Evolutionary conservation across 1,140 invertebrate genomes (phyloP), one percentile per base, ranked within the genome.

Genomic region (Radopholus similis): DNA sequence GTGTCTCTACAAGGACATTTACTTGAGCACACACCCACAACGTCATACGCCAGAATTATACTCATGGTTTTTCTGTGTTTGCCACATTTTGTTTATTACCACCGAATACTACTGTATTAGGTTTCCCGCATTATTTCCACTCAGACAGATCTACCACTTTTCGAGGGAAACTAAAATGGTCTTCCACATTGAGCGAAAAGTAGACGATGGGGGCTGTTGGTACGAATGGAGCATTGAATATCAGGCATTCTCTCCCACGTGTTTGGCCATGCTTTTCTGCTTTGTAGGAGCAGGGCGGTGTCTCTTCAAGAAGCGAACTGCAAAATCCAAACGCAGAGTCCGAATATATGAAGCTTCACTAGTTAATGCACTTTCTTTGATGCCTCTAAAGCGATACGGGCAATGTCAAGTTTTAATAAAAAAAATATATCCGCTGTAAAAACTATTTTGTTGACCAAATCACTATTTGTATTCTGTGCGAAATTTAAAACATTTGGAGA

Each of bases 121-220:
- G 77, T 81, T 82, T 55, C 78, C 77, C 1, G 79, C 75, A 2
- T 57, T 80, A 28, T 55, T 80, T 49, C 77, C 77, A 2, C 62
- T 80, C 11, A 44, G 79, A 38, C 35, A 77, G 18, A 59, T 67
- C 8, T 80, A 15, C 38, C 64, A 44, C 58, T 75, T 42, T 38
- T 37, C 13, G 15, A 38, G 70, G 13, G 76, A 68, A 26, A 68
- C 57, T 23, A 73, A 37, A 35, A 32, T 64, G 55, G 11, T 80
- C 11, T 54, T 80, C 15, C 47, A 70, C 35, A 82, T 80, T 15
- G 26, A 68, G 4, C 63, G 77, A 42, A 71, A 66, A 49, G 47
- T 69, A 13, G 72, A 81, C 42, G 21, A 49, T 13, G 40, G 32
- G 26, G 80, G 80, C 5, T 67, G 77, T 6, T 80, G 77, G 77